Conservation (phyloP, 2,888 invertebrate genomes). For the Apeira syringaria region DNA sequence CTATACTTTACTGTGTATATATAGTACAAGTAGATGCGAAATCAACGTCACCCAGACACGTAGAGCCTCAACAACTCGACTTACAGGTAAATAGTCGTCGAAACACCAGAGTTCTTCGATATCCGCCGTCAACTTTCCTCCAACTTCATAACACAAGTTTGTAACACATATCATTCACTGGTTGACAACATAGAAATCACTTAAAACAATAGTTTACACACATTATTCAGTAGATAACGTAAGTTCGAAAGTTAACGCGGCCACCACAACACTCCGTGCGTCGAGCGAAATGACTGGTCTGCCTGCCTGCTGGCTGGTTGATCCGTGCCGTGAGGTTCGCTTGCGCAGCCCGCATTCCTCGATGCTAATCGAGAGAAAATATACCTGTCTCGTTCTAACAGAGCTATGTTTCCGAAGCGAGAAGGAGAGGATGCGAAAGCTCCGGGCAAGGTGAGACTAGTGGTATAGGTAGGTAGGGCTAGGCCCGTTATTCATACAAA, state of each 20-base stretch:
- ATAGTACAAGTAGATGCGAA: constrained; percentile 42
- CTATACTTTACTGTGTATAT: constrained; percentile 8
- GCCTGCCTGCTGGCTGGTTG: constrained; percentile 19
- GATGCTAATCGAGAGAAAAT: constrained; percentile 59
- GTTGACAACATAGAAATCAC: constrained; percentile 61
- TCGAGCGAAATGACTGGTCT: constrained; percentile 66
- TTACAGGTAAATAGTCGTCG: constrained; percentile 68
- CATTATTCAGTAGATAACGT: constrained; percentile 54
- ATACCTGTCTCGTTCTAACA: constrained; percentile 54
- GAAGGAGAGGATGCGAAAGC: constrained; percentile 23
- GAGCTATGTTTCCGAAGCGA: constrained; percentile 12
- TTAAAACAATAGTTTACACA: constrained; percentile 65
- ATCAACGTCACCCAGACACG: constrained; percentile 74
- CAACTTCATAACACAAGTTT: constrained; percentile 77
- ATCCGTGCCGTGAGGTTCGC: constrained; percentile 42
- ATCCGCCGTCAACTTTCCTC: constrained; percentile 71
- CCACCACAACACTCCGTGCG: constrained; percentile 56
- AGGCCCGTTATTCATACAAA: constrained; percentile 74
- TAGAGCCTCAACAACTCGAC: constrained; percentile 59
- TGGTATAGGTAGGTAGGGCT: too few relatives aligned
- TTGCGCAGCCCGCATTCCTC: constrained; percentile 77
- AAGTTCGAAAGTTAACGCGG: constrained; percentile 53
- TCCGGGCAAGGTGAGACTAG: constrained; percentile 39
- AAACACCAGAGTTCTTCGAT: constrained; percentile 66
- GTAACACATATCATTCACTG: constrained; percentile 67